These are phyloP conservation scores for Ictidomys tridecemlineatus DNA, from an alignment of 2,113 vertebrate species.

Conservation along the genomic window DNA sequence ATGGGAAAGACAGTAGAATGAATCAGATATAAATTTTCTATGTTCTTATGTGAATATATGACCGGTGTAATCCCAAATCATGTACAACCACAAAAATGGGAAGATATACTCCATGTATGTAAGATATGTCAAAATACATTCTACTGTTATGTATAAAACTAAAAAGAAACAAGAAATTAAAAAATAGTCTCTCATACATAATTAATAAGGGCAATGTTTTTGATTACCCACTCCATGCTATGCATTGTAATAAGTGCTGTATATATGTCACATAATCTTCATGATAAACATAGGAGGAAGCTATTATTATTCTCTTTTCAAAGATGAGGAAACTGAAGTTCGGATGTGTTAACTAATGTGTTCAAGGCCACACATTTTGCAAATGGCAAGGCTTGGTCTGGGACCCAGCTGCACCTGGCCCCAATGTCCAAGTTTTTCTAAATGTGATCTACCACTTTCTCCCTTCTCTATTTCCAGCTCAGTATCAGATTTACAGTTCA, in stretches of 20 bases:
- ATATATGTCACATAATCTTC: not conserved
- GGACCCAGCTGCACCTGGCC: too few relatives aligned
- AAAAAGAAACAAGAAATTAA: too few relatives aligned
- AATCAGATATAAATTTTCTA: too few relatives aligned
- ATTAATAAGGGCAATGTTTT: not conserved
- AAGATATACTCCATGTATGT: too few relatives aligned
- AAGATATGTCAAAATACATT: too few relatives aligned
- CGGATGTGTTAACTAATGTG: not conserved
- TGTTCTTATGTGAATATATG: too few relatives aligned
- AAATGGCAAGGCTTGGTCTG: not conserved
- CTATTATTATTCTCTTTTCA: not conserved
- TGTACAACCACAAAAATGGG: too few relatives aligned
- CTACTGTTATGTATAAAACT: too few relatives aligned
- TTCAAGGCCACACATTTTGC: not conserved
- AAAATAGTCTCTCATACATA: not conserved
- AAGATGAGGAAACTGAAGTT: not conserved
- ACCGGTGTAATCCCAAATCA: too few relatives aligned
- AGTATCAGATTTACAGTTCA: not conserved
- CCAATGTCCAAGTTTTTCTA: not conserved
- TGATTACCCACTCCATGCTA: not conserved
- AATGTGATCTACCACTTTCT: not conserved
- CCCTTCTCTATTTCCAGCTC: not conserved
- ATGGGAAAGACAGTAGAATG: too few relatives aligned
- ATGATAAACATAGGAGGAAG: accelerated
- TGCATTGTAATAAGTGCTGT: not conserved